phyloP scores from a whole-genome alignment of 2,797 vertebrate species.

The Staurois parvus region DNA sequence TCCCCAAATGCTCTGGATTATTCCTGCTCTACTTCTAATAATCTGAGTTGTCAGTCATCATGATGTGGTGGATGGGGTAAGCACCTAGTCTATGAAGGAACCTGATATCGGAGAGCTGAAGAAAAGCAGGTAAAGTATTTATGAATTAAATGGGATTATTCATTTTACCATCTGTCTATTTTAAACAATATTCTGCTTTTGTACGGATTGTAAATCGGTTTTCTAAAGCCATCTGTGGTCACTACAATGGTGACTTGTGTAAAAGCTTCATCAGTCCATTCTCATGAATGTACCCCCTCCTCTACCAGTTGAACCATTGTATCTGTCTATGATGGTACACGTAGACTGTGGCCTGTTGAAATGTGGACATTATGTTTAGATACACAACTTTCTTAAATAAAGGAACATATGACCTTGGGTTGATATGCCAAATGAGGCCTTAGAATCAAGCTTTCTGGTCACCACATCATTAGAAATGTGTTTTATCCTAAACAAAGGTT shows the following conservation, averaged over 20 bases:
- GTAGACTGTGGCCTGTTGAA: background rate
- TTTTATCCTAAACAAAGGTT: background rate
- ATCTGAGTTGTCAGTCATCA: background rate
- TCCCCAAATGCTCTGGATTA: background rate
- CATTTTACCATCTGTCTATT: background rate
- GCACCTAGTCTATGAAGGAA: too few species aligned
- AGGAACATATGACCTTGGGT: background rate
- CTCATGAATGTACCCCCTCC: background rate
- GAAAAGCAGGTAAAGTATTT: background rate
- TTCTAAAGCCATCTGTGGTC: background rate
- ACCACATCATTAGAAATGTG: background rate
- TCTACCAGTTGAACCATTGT: background rate
- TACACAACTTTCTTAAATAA: background rate
- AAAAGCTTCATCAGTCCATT: background rate
- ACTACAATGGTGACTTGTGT: background rate
- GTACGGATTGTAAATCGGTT: background rate
- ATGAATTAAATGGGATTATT: too few species aligned
- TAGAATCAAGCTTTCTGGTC: background rate
- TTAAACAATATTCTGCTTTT: background rate
- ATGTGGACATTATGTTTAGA: background rate
- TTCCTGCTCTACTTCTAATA: background rate
- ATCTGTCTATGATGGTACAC: background rate
- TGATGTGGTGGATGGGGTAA: background rate
- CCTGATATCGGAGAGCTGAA: background rate
- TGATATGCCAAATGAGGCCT: background rate